Base-by-base conservation (phyloP, 2,113 vertebrate genomes). In the Archocentrus centrarchus region DNA sequence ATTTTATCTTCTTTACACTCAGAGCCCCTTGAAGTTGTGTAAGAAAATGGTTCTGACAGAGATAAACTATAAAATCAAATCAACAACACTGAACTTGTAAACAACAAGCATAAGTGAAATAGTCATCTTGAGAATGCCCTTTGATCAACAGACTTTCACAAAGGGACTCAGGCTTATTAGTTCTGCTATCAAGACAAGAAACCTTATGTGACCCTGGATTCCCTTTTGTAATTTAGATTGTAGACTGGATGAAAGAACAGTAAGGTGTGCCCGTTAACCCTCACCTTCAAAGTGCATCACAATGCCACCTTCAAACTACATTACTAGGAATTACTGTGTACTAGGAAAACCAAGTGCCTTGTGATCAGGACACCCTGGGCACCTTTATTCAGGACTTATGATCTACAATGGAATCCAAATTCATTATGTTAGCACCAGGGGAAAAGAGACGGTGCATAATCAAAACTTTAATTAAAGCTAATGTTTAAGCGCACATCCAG, bases 171-270 rank as follows among this genome's bases (percentile, higher is more conserved):
- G 32, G 50, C 55, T 32, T 73, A 53, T 73, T 73, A 73, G 47
- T 73, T 73, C 68, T 73, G 47, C 47, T 18, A 73, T 73, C 27
- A 53, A 73, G 47, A 53, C 47, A 73, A 32, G 68, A 73, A 73
- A 0, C 2, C 4, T 14, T 55, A 55, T 0, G 0, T 53, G 44
- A 32, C 66, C 44, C 44, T 32, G 68, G 68, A 73, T 53, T 53
- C 66, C 0, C 35, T 73, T 73, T 3, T 32, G 68, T 27, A 73
- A 55, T 50, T 15, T 50, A 50, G 17, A 50, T 32, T 73, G 47
- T 32, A n/a, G 53, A 2, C 68, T 47, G 32, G 47, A 73, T 32
- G 17, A 27, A n/a, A 73, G 27, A 53, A 53, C 44, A 73, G 20
- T 73, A 53, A 55, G 27, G 1, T 53, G 44, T 20, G 6, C 47